Evolutionary conservation across 30 jellyfish, hydroid and myxozoan genomes (phyloP).

Genomic region (Rhopilema esculentum): DNA sequence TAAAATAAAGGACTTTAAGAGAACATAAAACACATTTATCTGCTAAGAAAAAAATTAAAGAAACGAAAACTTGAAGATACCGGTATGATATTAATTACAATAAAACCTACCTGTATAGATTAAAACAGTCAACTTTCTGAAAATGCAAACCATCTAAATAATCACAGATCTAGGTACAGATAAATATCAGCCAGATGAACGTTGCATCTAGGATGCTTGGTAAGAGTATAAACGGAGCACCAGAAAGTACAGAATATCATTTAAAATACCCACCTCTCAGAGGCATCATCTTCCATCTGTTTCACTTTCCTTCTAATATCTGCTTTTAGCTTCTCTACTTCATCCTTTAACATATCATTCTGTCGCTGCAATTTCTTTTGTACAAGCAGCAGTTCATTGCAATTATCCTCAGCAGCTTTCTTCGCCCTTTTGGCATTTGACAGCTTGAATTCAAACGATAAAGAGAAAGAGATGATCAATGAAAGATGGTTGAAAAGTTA

Average conservation of each 20-base stretch:
- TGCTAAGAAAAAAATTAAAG: too few relatives aligned
- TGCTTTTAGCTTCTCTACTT: constrained; percentile 11
- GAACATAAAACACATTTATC: too few relatives aligned
- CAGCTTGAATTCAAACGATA: neutral
- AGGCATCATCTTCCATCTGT: constrained; percentile 50
- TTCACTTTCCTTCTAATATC: constrained; percentile 35
- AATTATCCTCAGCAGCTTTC: constrained; percentile 26
- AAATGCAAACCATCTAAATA: neutral
- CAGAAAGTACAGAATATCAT: neutral
- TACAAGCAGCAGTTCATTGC: neutral
- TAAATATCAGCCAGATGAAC: too few relatives aligned
- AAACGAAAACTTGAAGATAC: too few relatives aligned
- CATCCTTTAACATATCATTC: constrained; percentile 17
- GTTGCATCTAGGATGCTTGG: too few relatives aligned
- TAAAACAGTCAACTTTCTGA: neutral
- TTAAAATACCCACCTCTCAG: constrained; percentile 25
- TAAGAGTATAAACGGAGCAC: too few relatives aligned
- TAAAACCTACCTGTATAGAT: neutral
- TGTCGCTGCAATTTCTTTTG: constrained; percentile 20
- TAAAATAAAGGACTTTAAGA: neutral
- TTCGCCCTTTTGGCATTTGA: constrained; percentile 30
- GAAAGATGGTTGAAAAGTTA: neutral
- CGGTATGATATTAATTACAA: neutral
- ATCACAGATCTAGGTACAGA: too few relatives aligned
- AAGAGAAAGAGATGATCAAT: neutral